Percentiles rank a stretch among this genome's conserved stretches.
Conservation (phyloP, 2,888 invertebrate genomes). For the Cyrtodaria siliqua region DNA sequence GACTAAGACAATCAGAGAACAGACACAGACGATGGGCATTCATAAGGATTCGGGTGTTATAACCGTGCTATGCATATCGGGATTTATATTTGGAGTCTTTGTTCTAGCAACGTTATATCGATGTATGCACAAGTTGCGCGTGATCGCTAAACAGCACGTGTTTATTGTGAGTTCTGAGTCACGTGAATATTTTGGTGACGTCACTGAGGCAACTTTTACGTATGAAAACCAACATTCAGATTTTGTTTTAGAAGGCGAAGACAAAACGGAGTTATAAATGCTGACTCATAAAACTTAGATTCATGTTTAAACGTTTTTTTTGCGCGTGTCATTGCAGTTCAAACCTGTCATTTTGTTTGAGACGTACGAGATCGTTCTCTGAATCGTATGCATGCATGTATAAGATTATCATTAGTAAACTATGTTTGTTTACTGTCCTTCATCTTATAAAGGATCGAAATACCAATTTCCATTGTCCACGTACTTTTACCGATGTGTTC, state of each 20-base stretch:
- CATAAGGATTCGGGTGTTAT: background rate
- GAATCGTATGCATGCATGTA: too few species aligned
- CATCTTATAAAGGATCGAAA: too few species aligned
- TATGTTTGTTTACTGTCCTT: too few species aligned
- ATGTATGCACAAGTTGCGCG: slow-evolving; percentile 2
- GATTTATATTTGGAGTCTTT: background rate
- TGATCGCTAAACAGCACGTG: background rate
- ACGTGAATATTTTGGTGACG: slow-evolving; percentile 9
- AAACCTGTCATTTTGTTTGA: too few species aligned
- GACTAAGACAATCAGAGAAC: background rate
- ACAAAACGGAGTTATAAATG: slow-evolving; percentile 6
- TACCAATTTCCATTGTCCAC: too few species aligned
- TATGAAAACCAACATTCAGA: slow-evolving; percentile 10
- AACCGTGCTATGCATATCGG: slow-evolving; percentile 5
- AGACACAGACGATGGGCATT: background rate
- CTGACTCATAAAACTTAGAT: too few species aligned
- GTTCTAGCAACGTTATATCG: slow-evolving; percentile 7
- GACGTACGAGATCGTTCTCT: too few species aligned
- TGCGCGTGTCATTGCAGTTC: too few species aligned
- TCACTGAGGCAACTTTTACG: slow-evolving; percentile 11
- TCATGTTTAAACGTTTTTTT: too few species aligned
- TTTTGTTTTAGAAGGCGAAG: background rate
- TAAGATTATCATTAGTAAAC: too few species aligned
- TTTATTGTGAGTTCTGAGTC: slow-evolving; percentile 12
- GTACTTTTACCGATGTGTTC: too few species aligned